These are phyloP conservation scores for Drosophila bifasciata DNA, from an alignment of 1,140 invertebrate species.

Conservation along the genomic window DNA sequence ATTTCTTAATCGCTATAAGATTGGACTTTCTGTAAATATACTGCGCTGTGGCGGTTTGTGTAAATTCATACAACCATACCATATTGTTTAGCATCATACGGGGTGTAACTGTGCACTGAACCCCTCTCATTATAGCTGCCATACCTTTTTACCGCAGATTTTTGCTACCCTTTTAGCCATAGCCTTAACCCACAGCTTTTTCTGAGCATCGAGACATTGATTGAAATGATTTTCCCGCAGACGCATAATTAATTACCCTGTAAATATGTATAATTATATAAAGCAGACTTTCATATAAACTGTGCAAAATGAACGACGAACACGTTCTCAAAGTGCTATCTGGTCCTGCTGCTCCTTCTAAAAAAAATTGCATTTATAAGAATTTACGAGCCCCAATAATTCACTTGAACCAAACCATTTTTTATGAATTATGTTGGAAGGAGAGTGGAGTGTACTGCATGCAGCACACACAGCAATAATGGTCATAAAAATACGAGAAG, in stretches of 20 bases:
- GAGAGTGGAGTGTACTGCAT: constrained; percentile 38
- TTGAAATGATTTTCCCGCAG: constrained; percentile 23
- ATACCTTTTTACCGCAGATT: not conserved
- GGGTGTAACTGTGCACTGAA: too few species aligned
- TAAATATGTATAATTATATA: constrained; percentile 19
- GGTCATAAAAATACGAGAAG: constrained; percentile 57
- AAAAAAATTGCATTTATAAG: constrained; percentile 56
- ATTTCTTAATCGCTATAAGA: too few species aligned
- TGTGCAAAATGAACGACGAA: constrained; percentile 21
- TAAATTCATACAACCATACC: too few species aligned
- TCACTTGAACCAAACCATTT: constrained; percentile 52
- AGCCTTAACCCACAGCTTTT: not conserved
- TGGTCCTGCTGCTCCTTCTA: constrained; percentile 15
- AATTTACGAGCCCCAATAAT: constrained; percentile 63
- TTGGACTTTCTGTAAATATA: too few species aligned
- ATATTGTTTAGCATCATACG: too few species aligned
- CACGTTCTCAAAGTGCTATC: constrained; percentile 15
- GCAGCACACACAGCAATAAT: constrained; percentile 45
- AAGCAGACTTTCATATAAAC: constrained; percentile 33
- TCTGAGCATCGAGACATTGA: constrained; percentile 23
- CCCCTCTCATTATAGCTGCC: too few species aligned
- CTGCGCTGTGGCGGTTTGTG: too few species aligned
- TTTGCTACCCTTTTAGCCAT: not conserved
- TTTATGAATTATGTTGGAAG: constrained; percentile 60
- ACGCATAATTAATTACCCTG: constrained; percentile 36